phyloP scores from a whole-genome alignment of 2,797 vertebrate species.

The Rhinella marina region DNA sequence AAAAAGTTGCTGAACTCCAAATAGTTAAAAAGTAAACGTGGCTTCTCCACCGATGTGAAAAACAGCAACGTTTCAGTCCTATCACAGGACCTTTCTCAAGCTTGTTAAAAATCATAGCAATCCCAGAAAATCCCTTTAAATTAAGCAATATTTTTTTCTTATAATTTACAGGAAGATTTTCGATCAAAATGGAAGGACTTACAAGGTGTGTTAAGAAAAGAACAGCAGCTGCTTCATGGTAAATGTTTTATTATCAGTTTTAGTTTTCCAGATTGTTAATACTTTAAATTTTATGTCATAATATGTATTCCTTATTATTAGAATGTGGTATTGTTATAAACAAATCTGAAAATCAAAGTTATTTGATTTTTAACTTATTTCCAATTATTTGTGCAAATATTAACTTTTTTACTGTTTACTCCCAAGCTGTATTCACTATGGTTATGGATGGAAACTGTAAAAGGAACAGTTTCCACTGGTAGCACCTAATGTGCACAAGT shows the following conservation, averaged over 20 bases:
- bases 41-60: too few relatives aligned
- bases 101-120: too few relatives aligned
- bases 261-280: background rate
- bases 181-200: slow-evolving; percentile 85
- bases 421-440: background rate
- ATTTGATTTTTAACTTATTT: background rate
- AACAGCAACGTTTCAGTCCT: too few relatives aligned
- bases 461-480: background rate
- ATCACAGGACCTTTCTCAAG: too few relatives aligned
- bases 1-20: too few relatives aligned
- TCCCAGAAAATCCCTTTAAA: background rate
- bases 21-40: too few relatives aligned
- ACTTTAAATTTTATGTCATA: background rate
- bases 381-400: background rate
- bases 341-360: background rate
- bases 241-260: slow-evolving; percentile 21
- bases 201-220: slow-evolving; percentile 82
- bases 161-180: slow-evolving; percentile 79
- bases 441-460: background rate
- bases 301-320: too few relatives aligned
- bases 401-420: background rate
- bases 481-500: background rate
- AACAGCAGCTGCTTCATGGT: slow-evolving; percentile 85
- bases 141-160: background rate
- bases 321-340: background rate